phyloP scores from a whole-genome alignment of 2,797 vertebrate species.

The Helicolenus hilgendorfi region DNA sequence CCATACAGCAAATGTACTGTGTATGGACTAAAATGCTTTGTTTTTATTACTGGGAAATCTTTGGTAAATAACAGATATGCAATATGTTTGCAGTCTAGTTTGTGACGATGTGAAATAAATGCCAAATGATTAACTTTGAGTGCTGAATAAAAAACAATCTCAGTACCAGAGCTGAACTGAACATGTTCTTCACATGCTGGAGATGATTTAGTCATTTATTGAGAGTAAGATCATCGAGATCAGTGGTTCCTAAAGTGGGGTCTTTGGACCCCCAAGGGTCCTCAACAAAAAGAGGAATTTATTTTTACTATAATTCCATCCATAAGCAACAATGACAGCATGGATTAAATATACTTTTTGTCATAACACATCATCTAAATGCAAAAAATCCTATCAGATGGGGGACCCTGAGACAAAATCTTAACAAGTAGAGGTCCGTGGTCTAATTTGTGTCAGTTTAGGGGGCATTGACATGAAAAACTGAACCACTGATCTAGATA shows the following conservation, averaged over 20 bases:
- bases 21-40: neutral
- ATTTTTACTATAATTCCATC: no score
- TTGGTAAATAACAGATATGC: neutral
- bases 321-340: no score
- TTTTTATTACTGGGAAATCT: neutral
- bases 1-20: neutral
- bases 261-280: no score
- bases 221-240: fast-evolving
- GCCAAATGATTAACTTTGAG: neutral
- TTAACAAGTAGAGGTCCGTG: no score
- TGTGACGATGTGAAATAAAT: neutral
- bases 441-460: no score
- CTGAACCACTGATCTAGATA: neutral
- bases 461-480: no score
- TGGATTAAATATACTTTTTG: no score
- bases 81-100: neutral
- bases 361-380: no score
- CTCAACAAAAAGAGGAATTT: no score
- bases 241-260: no score
- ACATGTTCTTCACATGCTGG: neutral
- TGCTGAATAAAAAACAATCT: neutral
- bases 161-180: neutral
- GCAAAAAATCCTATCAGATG: no score
- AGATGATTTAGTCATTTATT: neutral
- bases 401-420: no score